Percentiles rank a stretch among this genome's conserved stretches.
Evolutionary conservation across 2,113 vertebrate species (phyloP).

Genomic region (Phrynosoma blainvillii): DNA sequence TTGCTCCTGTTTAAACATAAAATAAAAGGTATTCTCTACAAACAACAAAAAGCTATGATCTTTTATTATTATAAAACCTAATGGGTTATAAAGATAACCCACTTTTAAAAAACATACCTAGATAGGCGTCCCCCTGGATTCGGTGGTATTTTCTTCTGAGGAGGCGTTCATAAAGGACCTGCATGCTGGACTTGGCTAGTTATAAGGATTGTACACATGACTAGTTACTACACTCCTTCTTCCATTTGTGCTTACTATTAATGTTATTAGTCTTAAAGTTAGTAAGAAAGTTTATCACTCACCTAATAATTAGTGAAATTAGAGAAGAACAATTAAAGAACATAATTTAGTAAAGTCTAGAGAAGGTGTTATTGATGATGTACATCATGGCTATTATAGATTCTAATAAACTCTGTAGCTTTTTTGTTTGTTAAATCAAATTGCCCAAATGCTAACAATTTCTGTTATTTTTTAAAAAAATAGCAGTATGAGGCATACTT

Average conservation of each 20-base stretch:
- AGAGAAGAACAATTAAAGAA: conserved; percentile 68
- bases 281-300: conserved; percentile 72
- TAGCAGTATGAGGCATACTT: neutral
- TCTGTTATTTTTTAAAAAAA: conserved; percentile 1
- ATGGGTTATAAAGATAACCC: conserved; percentile 70
- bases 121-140: conserved; percentile 89
- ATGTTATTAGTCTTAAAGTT: conserved; percentile 80
- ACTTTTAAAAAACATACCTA: conserved; percentile 89
- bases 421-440: conserved; percentile 49
- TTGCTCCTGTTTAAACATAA: conserved; percentile 38
- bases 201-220: conserved; percentile 94
- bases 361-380: conserved; percentile 69
- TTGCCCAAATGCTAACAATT: conserved; percentile 40
- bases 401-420: conserved; percentile 19
- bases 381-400: conserved; percentile 54
- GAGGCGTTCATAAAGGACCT: conserved; percentile 98
- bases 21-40: conserved; percentile 41
- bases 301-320: conserved; percentile 70
- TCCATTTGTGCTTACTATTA: conserved; percentile 74
- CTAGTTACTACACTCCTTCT: conserved; percentile 88
- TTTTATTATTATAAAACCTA: conserved; percentile 48
- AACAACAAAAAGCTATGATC: conserved; percentile 54
- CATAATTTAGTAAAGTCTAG: conserved; percentile 61
- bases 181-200: conserved; percentile 99
- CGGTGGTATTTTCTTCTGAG: conserved; percentile 98